Conservation (phyloP, 2,888 invertebrate species). For the Harpagoxenus sublaevis region DNA sequence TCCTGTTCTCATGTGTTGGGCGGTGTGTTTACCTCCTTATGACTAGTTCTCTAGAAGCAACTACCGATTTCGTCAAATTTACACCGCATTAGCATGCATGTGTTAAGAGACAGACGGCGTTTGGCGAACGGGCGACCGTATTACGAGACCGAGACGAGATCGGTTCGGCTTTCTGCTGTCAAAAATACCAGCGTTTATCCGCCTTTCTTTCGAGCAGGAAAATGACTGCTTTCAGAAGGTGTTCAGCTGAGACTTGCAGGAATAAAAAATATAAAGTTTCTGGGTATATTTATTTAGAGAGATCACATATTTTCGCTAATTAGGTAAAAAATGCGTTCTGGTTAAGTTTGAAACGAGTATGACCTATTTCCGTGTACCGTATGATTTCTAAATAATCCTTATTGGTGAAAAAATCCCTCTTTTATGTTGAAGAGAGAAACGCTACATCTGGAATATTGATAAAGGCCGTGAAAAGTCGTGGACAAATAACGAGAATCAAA, state of each 20-base stretch:
- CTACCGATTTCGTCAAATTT: slow-evolving; percentile 70
- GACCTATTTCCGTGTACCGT: not conserved
- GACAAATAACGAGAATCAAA: slow-evolving; percentile 15
- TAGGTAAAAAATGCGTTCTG: not conserved
- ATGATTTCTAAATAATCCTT: not conserved
- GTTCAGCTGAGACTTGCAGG: not conserved
- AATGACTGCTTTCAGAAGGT: not conserved
- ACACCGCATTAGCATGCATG: slow-evolving; percentile 65
- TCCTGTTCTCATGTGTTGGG: slow-evolving; percentile 5
- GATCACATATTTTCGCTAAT: not conserved
- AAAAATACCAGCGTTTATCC: not conserved
- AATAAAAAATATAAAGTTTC: not conserved
- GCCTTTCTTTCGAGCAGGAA: slow-evolving; percentile 18
- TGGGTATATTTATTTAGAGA: not conserved
- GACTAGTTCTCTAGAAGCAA: slow-evolving; percentile 46
- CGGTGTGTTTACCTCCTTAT: slow-evolving; percentile 40
- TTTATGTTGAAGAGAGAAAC: no score
- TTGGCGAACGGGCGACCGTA: slow-evolving; percentile 45
- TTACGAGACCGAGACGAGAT: slow-evolving; percentile 38
- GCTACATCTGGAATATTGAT: not conserved
- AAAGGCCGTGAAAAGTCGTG: slow-evolving; percentile 26
- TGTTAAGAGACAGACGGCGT: slow-evolving; percentile 67
- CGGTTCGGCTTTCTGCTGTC: slow-evolving; percentile 44
- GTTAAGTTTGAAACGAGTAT: not conserved
- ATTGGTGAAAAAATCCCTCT: not conserved